Evolutionary conservation across 2,888 invertebrate genomes (phyloP), one percentile per base, ranked within the genome.

Genomic region (Campaea margaritaria): DNA sequence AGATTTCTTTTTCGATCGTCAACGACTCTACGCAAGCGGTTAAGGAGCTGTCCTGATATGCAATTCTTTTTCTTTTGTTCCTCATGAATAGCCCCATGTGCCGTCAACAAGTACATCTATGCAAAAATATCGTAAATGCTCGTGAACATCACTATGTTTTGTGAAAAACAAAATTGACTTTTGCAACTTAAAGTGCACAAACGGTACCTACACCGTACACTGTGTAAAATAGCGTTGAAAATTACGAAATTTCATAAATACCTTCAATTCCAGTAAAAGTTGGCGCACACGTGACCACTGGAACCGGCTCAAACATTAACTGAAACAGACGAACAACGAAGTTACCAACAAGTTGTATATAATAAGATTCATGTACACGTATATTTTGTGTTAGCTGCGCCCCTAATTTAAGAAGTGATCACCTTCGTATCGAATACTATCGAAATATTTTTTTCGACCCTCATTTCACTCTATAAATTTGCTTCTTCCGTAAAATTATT

Each of bases 291-390:
- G 82, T 74, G 69, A 77, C 81, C 62, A 78, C 74, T 50, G 79
- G 73, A 69, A 74, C 78, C 69, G 81, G 74, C 68, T 83, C 85
- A 73, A 85, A 84, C 87, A 89, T 89, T 81, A 89, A 88, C 87
- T 88, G 85, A 59, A 87, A 89, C 54, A 70, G 67, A 68, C 68
- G 70, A 62, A 70, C 64, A 57, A 54, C 31, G 8, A 31, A 41
- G 45, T 51, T 58, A 44, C 28, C n/a, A 21, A 45, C 14, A 13
- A 54, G 45, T 39, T 53, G 28, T 39, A 51, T 46, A 38, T 5
- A 21, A 21, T 21, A n/a, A n/a, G 8, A 38, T 12, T 12, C 12
- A n/a, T 5, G 3, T 21, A 21, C 21, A 21, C 21, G 5, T 21
- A 21, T 21, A 21, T 21, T 21, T 21, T 21, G 2, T 21, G 5